phyloP scores from a whole-genome alignment of 2,113 vertebrate species.

The Ciconia stormi region DNA sequence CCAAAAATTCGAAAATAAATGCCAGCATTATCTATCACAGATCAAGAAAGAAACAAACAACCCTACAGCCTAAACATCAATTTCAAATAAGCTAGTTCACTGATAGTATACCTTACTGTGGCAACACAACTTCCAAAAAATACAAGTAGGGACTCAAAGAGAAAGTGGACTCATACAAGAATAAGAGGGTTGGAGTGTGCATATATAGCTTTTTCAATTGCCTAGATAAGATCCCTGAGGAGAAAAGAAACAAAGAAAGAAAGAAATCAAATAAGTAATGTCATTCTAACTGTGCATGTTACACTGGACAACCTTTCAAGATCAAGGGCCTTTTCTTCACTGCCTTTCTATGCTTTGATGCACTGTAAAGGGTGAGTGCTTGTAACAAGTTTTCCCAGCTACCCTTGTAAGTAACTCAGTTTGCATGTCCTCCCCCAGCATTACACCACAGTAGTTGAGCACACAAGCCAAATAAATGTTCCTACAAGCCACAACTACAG shows the following conservation, averaged over 20 bases:
- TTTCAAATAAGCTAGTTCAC: background rate
- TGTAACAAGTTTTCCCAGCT: background rate
- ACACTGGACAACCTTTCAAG: background rate
- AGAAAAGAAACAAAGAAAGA: background rate
- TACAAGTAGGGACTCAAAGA: background rate
- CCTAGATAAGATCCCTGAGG: background rate
- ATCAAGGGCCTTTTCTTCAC: background rate
- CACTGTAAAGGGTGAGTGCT: background rate
- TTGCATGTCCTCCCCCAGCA: background rate
- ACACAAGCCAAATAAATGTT: background rate
- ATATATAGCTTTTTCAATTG: background rate
- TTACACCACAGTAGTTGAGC: background rate
- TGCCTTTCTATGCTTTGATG: background rate
- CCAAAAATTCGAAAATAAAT: background rate
- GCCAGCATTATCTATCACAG: background rate
- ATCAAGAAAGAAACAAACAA: background rate
- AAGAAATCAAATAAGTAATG: background rate
- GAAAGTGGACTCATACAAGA: background rate
- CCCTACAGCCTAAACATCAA: background rate
- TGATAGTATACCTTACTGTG: background rate
- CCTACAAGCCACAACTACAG: background rate
- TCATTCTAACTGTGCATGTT: background rate
- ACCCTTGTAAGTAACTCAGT: background rate
- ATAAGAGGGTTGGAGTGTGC: background rate
- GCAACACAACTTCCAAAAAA: background rate